These are phyloP conservation scores for Erythrocebus patas DNA, from an alignment of 2,113 vertebrate species.

Conservation along the genomic window DNA sequence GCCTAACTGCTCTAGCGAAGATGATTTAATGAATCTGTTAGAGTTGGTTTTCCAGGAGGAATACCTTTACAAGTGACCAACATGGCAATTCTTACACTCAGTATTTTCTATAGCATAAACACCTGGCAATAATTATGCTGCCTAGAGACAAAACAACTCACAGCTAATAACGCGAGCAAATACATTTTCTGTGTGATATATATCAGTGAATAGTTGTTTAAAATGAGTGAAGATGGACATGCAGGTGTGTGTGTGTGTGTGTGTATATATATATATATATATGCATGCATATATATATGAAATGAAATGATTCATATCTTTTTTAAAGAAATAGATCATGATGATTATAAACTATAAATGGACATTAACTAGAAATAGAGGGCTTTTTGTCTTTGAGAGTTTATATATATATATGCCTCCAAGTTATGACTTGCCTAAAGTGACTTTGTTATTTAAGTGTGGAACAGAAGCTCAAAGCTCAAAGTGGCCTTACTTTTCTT, in stretches of 20 bases:
- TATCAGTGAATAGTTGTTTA: not conserved
- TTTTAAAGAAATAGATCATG: constrained; percentile 2
- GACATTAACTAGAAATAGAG: not conserved
- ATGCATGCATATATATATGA: not conserved
- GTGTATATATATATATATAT: not conserved
- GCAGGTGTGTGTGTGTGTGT: not conserved
- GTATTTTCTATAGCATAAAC: not conserved
- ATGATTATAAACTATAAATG: not conserved
- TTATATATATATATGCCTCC: not conserved
- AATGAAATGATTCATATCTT: not conserved
- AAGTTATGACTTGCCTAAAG: not conserved
- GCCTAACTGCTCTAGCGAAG: not conserved
- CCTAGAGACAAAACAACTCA: not conserved
- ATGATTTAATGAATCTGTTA: not conserved
- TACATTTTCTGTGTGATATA: not conserved
- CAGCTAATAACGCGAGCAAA: not conserved
- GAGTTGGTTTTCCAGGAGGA: not conserved
- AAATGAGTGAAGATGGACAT: not conserved
- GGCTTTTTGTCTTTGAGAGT: not conserved
- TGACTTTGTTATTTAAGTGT: not conserved
- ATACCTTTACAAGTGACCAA: not conserved
- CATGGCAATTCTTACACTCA: not conserved
- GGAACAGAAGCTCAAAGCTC: not conserved
- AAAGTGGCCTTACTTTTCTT: not conserved
- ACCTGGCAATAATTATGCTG: not conserved